Evolutionary conservation across 2,888 invertebrate species (phyloP).

Genomic region (Periphyllus acericola): DNA sequence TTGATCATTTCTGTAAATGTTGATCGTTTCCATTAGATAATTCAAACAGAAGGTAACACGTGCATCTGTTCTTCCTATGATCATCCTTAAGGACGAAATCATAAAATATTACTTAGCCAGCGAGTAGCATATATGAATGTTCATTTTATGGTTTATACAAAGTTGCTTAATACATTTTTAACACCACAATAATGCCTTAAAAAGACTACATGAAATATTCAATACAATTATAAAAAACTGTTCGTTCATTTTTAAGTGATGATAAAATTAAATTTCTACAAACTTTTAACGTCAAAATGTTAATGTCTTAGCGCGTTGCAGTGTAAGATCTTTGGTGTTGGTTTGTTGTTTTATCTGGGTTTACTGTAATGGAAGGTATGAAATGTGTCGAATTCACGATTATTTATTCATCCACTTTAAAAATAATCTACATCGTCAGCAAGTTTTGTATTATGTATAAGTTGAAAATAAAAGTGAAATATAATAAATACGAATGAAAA

Average conservation of each 20-base stretch:
- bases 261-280: neutral
- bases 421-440: neutral
- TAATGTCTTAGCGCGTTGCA: neutral
- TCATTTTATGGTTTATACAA: neutral
- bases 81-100: neutral
- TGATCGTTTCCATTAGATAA: too few species aligned
- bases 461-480: neutral
- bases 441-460: neutral
- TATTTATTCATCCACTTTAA: neutral
- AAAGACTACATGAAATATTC: neutral
- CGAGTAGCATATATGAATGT: too few species aligned
- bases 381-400: neutral
- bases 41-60: too few species aligned
- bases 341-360: neutral
- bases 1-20: too few species aligned
- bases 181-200: neutral
- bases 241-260: neutral
- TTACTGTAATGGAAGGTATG: neutral
- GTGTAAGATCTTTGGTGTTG: neutral
- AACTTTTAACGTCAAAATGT: neutral
- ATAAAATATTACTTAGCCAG: too few species aligned
- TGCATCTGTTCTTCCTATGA: neutral
- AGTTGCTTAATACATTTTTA: slow-evolving; percentile 22
- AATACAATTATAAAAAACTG: slow-evolving; percentile 15
- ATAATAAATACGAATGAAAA: neutral